Evolutionary conservation across 2,113 vertebrate genomes (phyloP).

Genomic region (Galeopterus variegatus): DNA sequence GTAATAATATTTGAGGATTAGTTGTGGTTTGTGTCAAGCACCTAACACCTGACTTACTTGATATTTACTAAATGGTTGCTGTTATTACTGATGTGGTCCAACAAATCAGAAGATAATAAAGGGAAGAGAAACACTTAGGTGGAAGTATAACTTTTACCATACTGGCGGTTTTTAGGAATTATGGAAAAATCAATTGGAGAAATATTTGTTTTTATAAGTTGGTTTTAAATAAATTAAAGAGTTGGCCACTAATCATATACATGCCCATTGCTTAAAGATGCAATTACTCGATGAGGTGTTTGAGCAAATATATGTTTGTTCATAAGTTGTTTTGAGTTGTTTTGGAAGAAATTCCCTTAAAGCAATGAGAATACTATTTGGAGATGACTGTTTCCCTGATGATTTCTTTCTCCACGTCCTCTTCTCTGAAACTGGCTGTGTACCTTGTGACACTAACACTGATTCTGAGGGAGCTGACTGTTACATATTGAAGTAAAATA

Average conservation of each 20-base stretch:
- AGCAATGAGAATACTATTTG: not conserved
- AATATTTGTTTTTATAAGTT: not conserved
- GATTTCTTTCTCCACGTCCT: not conserved
- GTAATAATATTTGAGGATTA: not conserved
- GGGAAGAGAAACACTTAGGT: not conserved
- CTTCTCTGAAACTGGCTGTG: not conserved
- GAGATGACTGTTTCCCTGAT: not conserved
- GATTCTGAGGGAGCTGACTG: not conserved
- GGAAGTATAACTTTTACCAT: not conserved
- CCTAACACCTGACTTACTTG: not conserved
- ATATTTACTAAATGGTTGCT: not conserved
- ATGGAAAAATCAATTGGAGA: not conserved
- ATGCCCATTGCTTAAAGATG: not conserved
- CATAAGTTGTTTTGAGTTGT: not conserved
- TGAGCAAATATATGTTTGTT: not conserved
- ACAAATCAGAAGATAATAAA: constrained; percentile 39
- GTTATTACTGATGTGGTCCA: not conserved
- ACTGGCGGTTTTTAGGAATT: not conserved
- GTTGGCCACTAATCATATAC: not conserved
- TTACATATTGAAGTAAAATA: constrained; percentile 13
- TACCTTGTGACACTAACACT: not conserved
- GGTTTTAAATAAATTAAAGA: not conserved
- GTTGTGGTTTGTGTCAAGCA: not conserved
- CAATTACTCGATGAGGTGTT: not conserved
- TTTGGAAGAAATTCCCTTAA: not conserved